A percentile compares a stretch with the other conserved stretches of the same genome.
phyloP scores from a whole-genome alignment of 2,888 invertebrate species.

The Exocentrus adspersus region DNA sequence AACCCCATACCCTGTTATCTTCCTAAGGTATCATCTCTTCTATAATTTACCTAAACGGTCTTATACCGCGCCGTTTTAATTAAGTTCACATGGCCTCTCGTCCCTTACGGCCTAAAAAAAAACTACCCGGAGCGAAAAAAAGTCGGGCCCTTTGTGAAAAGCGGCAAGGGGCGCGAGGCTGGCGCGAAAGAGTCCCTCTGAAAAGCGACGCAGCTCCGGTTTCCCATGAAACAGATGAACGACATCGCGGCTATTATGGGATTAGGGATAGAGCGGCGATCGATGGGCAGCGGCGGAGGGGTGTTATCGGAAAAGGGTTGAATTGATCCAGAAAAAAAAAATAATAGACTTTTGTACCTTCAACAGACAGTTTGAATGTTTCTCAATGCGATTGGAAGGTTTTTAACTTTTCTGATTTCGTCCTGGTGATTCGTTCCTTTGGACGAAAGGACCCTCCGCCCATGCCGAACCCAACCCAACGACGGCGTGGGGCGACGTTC shows the following conservation, averaged over 20 bases:
- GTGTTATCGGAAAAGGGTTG: too few species aligned
- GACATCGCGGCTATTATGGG: constrained; percentile 40
- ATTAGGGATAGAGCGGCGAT: constrained; percentile 41
- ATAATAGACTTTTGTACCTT: too few species aligned
- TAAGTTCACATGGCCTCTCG: background rate
- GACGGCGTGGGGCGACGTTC: constrained; percentile 26
- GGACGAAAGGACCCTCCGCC: constrained; percentile 31
- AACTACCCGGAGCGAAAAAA: constrained; percentile 9
- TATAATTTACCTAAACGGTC: background rate
- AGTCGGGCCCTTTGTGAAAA: constrained; percentile 20
- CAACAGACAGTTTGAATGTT: too few species aligned
- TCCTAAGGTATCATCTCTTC: background rate
- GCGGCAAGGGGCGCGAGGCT: constrained; percentile 15
- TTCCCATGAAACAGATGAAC: constrained; percentile 33
- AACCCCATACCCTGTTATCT: background rate
- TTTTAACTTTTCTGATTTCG: too few species aligned
- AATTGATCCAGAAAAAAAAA: too few species aligned
- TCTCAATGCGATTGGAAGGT: too few species aligned
- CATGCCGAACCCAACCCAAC: background rate
- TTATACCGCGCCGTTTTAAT: background rate
- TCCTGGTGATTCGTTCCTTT: constrained; percentile 24
- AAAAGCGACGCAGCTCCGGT: constrained; percentile 19
- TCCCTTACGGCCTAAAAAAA: background rate
- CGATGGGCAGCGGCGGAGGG: constrained; percentile 28
- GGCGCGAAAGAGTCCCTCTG: constrained; percentile 3